Evolutionary conservation across 1,140 invertebrate genomes (phyloP), one percentile per base, ranked within the genome.

Genomic region (Pseudachorutes palmiensis): DNA sequence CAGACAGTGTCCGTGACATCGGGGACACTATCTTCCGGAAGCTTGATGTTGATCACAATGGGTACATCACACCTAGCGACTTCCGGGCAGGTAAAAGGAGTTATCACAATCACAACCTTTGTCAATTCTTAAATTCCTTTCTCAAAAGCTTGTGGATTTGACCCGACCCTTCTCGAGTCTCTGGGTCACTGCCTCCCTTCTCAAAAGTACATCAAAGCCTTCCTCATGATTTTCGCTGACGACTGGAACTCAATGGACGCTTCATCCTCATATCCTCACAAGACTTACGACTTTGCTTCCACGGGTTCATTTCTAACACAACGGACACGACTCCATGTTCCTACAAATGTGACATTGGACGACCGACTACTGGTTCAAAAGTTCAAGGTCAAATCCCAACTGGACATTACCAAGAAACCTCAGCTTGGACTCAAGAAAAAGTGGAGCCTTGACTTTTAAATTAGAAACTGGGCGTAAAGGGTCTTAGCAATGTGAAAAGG

Each of bases 1-100:
- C 94, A 74, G 92, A 95, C 79, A 87, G 88, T 14, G 89, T 92
- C 0, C 85, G 88, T 83, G 91, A 94, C 72, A 79, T 94, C 75
- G 85, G 90, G 26, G 91, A 94, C 69, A 82, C 89, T n/a, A 79
- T 89, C 66, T 77, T 89, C 22, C 86, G 85, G 65, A 87, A 87
- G 69, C 83, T 92, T 78, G 90, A 93, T 75, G 65, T 80, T 0
- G 89, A 92, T 75, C 82, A 88, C 62, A 90, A 93, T 75, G 88
- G 89, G 0, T 79, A 84, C 61, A 84, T 92, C 22, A 85, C 85
- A 1, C 84, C 83, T 67, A 79, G 83, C 0, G 91, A 93, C 77
- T 93, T 88, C 74, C 76, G 79, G 48, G 76, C 77, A 1, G 81
- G 51, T 55, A 22, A 26, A 14, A 24, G 9, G 5, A 55, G 24